phyloP scores from a whole-genome alignment of 2,888 invertebrate species.

The Heliothis peltigera region DNA sequence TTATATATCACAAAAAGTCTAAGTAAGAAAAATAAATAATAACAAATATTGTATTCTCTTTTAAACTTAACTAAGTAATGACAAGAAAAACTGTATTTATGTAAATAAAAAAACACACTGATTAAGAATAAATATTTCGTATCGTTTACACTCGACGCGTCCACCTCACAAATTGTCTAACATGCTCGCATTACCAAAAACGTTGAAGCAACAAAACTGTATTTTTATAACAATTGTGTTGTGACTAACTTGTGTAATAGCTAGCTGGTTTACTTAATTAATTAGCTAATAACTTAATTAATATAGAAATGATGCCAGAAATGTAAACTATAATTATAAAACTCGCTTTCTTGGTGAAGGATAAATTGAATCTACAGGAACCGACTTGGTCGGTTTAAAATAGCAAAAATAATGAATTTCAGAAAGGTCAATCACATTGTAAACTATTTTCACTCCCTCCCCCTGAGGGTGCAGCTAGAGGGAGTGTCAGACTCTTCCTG shows the following conservation, averaged over 20 bases:
- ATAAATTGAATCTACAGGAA: no score
- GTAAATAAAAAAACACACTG: neutral
- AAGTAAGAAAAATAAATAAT: no score
- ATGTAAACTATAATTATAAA: no score
- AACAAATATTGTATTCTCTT: neutral
- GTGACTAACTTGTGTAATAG: slow-evolving; percentile 16
- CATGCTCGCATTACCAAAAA: slow-evolving; percentile 57
- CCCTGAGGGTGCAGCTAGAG: no score
- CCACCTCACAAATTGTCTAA: slow-evolving; percentile 54
- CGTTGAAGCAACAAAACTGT: slow-evolving; percentile 63
- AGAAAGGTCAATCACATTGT: no score
- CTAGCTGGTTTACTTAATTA: no score
- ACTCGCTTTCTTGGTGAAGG: neutral
- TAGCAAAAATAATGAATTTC: neutral
- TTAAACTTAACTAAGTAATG: neutral
- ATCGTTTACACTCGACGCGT: slow-evolving; percentile 43
- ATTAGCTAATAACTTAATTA: no score
- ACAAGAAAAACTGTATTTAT: neutral
- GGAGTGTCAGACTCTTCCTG: no score
- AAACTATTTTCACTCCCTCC: no score
- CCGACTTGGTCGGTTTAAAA: no score
- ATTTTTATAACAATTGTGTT: slow-evolving; percentile 19
- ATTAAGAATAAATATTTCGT: neutral
- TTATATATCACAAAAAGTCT: no score
- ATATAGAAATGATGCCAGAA: no score